Evolutionary conservation across 2,113 vertebrate genomes (phyloP), one percentile per base, ranked within the genome.

Genomic region (Tragelaphus scriptus): DNA sequence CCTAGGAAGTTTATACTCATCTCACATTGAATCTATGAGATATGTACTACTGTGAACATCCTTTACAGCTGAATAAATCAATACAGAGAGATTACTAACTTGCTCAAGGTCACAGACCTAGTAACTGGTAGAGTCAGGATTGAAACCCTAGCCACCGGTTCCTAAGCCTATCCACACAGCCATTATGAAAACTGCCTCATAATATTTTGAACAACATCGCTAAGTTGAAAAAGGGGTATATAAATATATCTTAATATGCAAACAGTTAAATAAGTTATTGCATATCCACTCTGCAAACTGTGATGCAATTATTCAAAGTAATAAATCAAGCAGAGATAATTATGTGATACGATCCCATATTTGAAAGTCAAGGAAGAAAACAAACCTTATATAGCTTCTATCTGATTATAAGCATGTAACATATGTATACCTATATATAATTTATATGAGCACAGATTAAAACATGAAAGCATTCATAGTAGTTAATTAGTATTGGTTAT

Each of bases 311-410:
- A 90, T 82, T 96, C 61, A 82, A 92, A 71, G 16, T 61, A 89
- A 86, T 80, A 94, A 92, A 94, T 15, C 58, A 95, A 59, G 40
- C 80, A 95, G 68, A 95, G 32, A 87, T 68, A 36, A 63, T 30
- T 90, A 3, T 61, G 80, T 81, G 26, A 88, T 28, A 90, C 16
- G 30, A 96, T 68, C 51, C n/a, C 25, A 71, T 65, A 91, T 91
- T 85, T 88, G 44, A 68, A 91, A 88, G 88, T 68, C 30, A 96
- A 91, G 77, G 68, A 89, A 90, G n/a, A 56, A 96, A 97, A n/a
- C 28, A 88, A 92, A 55, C 30, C 10, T 85, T 81, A 85, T 47
- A 55, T 55, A 96, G 65, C 36, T 65, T 88, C 47, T 79, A 32
- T n/a, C n/a, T 88, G 84, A 30, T 40, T 93, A 75, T 15, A 96